A percentile compares a stretch with the other conserved stretches of the same genome.
phyloP scores from a whole-genome alignment of 2,888 invertebrate species.

The Drosophila lutescens region DNA sequence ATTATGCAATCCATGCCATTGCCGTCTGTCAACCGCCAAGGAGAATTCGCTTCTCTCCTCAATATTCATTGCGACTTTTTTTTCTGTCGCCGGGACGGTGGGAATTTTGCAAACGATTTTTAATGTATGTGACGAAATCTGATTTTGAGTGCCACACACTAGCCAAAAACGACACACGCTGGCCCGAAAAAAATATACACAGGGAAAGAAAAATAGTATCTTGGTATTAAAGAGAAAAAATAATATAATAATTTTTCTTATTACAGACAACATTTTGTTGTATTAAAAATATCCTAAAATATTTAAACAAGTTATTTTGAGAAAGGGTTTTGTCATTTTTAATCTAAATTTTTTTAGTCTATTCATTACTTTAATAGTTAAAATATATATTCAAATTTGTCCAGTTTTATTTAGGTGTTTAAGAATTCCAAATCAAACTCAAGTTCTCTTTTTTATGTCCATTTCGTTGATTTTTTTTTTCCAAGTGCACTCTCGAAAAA shows the following conservation, averaged over 20 bases:
- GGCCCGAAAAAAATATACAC: slow-evolving; percentile 2
- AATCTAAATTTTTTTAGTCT: no score
- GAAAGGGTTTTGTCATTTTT: no score
- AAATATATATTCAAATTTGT: no score
- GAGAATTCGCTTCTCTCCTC: slow-evolving; percentile 42
- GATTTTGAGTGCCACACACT: slow-evolving; percentile 65
- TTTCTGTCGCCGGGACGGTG: slow-evolving; percentile 3
- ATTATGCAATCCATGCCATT: slow-evolving; percentile 44
- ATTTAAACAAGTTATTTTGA: no score
- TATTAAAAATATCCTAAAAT: no score
- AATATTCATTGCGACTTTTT: slow-evolving; percentile 18
- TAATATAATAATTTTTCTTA: no score
- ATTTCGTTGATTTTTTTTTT: background rate
- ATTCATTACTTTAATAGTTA: no score
- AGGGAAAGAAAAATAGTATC: background rate
- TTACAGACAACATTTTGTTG: no score
- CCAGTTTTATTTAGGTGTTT: no score
- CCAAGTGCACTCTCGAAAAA: slow-evolving; percentile 8
- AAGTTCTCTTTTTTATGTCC: no score
- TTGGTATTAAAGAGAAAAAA: no score
- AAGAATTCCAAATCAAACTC: no score
- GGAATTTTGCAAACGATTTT: slow-evolving; percentile 65
- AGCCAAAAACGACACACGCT: slow-evolving; percentile 41
- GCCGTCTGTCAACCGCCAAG: slow-evolving; percentile 30
- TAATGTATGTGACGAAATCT: slow-evolving; percentile 77